Conservation (phyloP, 2,888 invertebrate species). For the Diachrysia chrysitis region DNA sequence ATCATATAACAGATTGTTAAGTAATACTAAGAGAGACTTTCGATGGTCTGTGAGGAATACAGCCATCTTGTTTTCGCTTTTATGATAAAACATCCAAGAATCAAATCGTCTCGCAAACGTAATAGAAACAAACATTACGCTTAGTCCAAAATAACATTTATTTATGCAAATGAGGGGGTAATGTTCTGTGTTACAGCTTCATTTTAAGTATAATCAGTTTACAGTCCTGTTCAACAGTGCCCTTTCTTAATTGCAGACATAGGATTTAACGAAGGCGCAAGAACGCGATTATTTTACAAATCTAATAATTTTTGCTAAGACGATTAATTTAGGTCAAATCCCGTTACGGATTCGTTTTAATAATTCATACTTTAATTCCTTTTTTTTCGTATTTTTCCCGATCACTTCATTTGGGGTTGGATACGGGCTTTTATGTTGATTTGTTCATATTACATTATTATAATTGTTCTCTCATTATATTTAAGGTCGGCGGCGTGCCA, state of each 20-base stretch:
- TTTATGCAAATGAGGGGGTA: slow-evolving; percentile 79
- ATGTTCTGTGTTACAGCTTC: slow-evolving; percentile 80
- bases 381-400: slow-evolving; percentile 14
- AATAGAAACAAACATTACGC: slow-evolving; percentile 72
- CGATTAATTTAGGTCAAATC: slow-evolving; percentile 27
- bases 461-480: slow-evolving; percentile 23
- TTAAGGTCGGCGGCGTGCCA: neutral
- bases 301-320: slow-evolving; percentile 62
- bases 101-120: slow-evolving; percentile 56
- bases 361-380: slow-evolving; percentile 10
- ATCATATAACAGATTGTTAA: slow-evolving; percentile 24
- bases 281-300: slow-evolving; percentile 74
- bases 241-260: slow-evolving; percentile 77
- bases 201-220: slow-evolving; percentile 82
- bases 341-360: slow-evolving; percentile 10
- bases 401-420: slow-evolving; percentile 20
- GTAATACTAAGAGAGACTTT: too few relatives aligned
- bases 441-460: slow-evolving; percentile 17
- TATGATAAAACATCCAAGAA: slow-evolving; percentile 48
- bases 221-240: slow-evolving; percentile 66
- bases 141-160: slow-evolving; percentile 74
- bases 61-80: slow-evolving; percentile 29
- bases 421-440: slow-evolving; percentile 15
- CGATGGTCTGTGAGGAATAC: too few relatives aligned
- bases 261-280: slow-evolving; percentile 79